phyloP scores from a whole-genome alignment of 2,797 vertebrate genomes.

The Rhinoraja longicauda region DNA sequence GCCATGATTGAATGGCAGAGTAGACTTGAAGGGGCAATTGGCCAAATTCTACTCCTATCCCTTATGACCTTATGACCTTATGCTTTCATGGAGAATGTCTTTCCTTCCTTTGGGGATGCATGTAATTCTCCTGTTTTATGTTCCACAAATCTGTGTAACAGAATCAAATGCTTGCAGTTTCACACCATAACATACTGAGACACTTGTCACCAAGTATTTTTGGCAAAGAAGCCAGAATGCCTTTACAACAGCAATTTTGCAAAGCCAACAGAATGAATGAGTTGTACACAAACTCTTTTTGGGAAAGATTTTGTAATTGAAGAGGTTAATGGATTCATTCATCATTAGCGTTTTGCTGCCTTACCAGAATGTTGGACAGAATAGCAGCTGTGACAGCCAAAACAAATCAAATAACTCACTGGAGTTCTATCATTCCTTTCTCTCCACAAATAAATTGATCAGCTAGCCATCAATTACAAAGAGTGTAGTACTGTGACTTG shows the following conservation, averaged over 20 bases:
- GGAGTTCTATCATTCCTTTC: constrained; percentile 44
- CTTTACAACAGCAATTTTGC: neutral
- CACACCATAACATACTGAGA: neutral
- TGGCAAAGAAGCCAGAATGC: neutral
- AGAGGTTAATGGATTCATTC: neutral
- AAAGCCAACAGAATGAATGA: neutral
- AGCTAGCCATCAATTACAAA: constrained; percentile 43
- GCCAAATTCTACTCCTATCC: too few species aligned
- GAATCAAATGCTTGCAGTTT: neutral
- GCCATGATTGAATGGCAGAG: too few species aligned
- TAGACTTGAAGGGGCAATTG: too few species aligned
- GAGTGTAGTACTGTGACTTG: constrained; percentile 42
- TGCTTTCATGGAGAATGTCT: neutral
- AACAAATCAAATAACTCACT: constrained; percentile 51
- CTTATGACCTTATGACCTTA: neutral
- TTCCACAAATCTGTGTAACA: neutral
- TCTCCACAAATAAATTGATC: constrained; percentile 44
- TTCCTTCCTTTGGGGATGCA: neutral
- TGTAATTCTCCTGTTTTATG: neutral
- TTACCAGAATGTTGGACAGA: constrained; percentile 41
- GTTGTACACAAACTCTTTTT: neutral
- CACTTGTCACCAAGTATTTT: neutral
- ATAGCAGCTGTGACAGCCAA: constrained; percentile 46
- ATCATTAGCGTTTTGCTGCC: neutral
- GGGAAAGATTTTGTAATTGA: neutral